Base-by-base conservation (phyloP, 2,888 invertebrate species). In the Polydesmus complanatus region DNA sequence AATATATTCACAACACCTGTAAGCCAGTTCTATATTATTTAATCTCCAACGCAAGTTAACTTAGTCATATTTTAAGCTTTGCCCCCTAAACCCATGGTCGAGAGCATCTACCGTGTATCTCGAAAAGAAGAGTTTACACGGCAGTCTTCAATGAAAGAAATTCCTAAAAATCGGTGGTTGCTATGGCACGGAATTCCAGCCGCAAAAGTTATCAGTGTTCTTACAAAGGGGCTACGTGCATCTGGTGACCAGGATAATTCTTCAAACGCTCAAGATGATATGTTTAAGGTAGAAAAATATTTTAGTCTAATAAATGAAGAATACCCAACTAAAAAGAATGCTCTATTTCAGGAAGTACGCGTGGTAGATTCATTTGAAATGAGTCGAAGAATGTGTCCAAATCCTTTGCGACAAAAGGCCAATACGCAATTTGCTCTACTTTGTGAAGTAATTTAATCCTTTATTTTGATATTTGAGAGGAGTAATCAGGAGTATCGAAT, bases 121-220 rank as follows among this genome's bases (percentile, higher is more conserved):
- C 58, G 67, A 48, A 57, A 61, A 18, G 65, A 65, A 19, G 67
- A 66, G 51, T 54, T 54, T 2, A 56, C 27, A 1, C 21, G 51
- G 8, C 26, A 65, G 25, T 64, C 63, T 22, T 25, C 26, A 18
- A 60, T 57, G 8, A 26, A 25, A 5, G 54, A 67, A 1, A 66
- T 64, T 3, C 37, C 37, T 8, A 37, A 37, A 37, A 71, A 71
- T 55, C 64, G 66, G 49, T 67, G 68, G 63, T 65, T 70, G 56
- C 68, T 79, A 51, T 79, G 78, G 76, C 79, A 79, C 67, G 78
- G 79, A 61, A 78, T 76, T 48, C 70, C 69, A 27, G 70, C 73
- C 22, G 71, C 72, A 19, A 78, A 79, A 67, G 66, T 79, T 51
- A 69, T 79, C 53, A 74, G 76, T 61, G 78, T 79, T 64, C 68